Evolutionary conservation across 2,888 invertebrate genomes (phyloP).

Genomic region (Dynastes hyllus): DNA sequence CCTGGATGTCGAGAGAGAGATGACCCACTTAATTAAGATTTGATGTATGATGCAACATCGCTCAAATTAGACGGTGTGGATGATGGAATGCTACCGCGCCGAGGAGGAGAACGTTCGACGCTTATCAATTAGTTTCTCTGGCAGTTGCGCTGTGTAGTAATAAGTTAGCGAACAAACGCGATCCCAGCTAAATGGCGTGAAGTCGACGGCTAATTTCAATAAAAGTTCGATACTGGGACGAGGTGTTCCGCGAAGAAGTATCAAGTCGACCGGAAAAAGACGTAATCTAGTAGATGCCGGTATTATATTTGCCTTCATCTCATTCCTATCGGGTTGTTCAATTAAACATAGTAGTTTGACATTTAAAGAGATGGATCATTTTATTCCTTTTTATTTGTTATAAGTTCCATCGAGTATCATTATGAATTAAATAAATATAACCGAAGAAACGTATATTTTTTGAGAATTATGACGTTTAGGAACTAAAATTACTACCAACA

Average conservation of each 20-base stretch:
- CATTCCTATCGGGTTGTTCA: too few relatives aligned
- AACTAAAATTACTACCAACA: too few relatives aligned
- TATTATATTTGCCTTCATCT: too few relatives aligned
- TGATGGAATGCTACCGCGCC: conserved; percentile 12
- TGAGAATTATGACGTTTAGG: too few relatives aligned
- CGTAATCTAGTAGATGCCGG: too few relatives aligned
- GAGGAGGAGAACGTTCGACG: conserved; percentile 4
- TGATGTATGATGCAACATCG: conserved; percentile 32
- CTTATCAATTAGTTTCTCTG: conserved; percentile 29
- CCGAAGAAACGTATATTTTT: too few relatives aligned
- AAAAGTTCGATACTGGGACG: conserved; percentile 4
- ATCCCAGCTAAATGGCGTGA: background rate
- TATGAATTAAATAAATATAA: too few relatives aligned
- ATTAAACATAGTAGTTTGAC: too few relatives aligned
- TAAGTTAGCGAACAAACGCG: background rate
- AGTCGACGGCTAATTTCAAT: background rate
- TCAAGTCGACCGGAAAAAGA: too few relatives aligned
- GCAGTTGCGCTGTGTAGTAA: background rate
- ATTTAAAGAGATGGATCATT: too few relatives aligned
- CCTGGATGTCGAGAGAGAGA: background rate
- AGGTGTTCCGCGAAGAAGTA: background rate
- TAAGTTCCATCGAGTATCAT: too few relatives aligned
- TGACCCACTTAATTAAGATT: conserved; percentile 45
- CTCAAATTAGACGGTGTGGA: conserved; percentile 23
- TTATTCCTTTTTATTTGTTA: too few relatives aligned